phyloP scores from a whole-genome alignment of 1,140 invertebrate genomes.

The Holcopasites calliopsidis region DNA sequence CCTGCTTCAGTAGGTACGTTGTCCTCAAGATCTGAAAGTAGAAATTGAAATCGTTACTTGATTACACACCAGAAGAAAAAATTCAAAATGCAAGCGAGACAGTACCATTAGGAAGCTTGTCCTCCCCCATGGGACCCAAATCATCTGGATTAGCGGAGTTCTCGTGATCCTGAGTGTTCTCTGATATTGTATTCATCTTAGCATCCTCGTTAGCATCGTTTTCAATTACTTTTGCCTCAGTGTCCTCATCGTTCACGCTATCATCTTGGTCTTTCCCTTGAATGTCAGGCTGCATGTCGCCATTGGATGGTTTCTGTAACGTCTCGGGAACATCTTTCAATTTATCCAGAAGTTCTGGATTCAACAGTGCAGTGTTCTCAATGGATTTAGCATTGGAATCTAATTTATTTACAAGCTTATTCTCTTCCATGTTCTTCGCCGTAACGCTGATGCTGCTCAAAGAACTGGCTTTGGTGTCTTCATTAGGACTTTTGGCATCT shows the following conservation, averaged over 20 bases:
- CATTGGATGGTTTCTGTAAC: neutral
- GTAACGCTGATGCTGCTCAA: too few relatives aligned
- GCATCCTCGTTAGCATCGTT: conserved; percentile 16
- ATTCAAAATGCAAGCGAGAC: neutral
- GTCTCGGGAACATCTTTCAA: neutral
- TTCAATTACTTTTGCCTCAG: neutral
- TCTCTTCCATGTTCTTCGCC: too few relatives aligned
- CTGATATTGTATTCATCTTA: conserved; percentile 44
- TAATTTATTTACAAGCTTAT: too few relatives aligned
- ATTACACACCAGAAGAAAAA: neutral
- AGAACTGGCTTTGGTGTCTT: too few relatives aligned
- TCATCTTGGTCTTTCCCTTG: neutral
- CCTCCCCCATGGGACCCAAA: neutral
- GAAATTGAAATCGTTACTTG: too few relatives aligned
- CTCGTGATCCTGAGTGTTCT: conserved; percentile 51
- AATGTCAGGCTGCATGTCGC: neutral
- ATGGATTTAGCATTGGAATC: too few relatives aligned
- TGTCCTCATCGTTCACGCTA: neutral
- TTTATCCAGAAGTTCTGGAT: neutral
- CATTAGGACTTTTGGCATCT: too few relatives aligned
- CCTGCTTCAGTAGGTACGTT: too few relatives aligned
- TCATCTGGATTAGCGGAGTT: conserved; percentile 12
- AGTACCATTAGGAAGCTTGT: conserved; percentile 24
- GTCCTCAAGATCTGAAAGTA: too few relatives aligned
- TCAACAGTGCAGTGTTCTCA: too few relatives aligned